Evolutionary conservation across 1,140 invertebrate species (phyloP), one percentile per base, ranked within the genome.

Genomic region (Caerostris extrusa): DNA sequence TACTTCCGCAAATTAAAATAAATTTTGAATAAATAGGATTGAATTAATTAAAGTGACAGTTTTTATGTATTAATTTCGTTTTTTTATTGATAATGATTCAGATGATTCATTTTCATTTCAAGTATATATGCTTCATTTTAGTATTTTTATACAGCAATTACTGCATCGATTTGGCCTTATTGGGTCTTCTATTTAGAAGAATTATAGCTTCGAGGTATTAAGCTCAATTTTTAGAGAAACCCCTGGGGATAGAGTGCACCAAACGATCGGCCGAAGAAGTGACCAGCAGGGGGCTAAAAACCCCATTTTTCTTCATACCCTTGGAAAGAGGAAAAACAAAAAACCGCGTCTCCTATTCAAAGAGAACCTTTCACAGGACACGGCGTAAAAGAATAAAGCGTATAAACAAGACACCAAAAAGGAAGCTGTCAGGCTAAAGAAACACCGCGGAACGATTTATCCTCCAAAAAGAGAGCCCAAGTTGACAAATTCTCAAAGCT

Each of bases 401-500:
- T 77, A 77, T 77, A 77, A 77, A 77, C 50, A 77, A 77, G 71
- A 3, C 10, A 12, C 71, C 71, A 53, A 77, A n/a, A 77, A 5
- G 34, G 53, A 77, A 34, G 34, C 53, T 19, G 50, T 34, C 50
- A 53, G 19, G 34, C 71, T 77, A 77, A 50, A 53, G 71, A 77
- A 77, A 77, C 71, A 77, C 71, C 71, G 8, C 4, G 50, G 34
- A 50, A 77, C 71, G 71, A 77, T 77, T 77, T 77, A 77, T 77
- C 71, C 71, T 77, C 71, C 53, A 50, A 34, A 77, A 77, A 77
- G 71, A 50, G 71, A 10, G 7, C 10, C 10, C 8, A 77, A 77
- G 71, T 77, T 77, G 71, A 77, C 71, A 77, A 77, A 77, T 77
- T 77, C 50, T 77, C 71, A 77, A 77, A 12, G 71, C 71, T 77